Conservation (phyloP, 2,113 vertebrate genomes). For the Trogon melanurus region DNA sequence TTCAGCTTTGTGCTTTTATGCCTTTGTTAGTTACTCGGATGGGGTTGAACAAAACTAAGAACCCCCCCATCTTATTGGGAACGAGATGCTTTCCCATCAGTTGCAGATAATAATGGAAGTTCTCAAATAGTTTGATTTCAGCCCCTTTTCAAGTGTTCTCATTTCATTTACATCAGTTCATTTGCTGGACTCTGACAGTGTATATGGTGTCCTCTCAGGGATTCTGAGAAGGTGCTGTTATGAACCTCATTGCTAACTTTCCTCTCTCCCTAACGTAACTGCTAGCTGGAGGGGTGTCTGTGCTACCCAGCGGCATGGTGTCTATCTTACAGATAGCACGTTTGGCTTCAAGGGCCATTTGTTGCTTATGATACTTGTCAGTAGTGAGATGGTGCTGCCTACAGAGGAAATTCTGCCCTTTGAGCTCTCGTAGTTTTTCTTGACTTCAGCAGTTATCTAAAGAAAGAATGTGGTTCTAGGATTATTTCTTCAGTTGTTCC, state of each 20-base stretch:
- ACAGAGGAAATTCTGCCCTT: neutral
- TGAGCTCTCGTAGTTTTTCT: neutral
- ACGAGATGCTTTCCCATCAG: neutral
- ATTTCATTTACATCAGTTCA: fast-evolving
- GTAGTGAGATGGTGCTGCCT: neutral
- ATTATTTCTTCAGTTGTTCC: neutral
- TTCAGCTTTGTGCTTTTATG: neutral
- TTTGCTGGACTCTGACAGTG: neutral
- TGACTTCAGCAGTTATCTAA: neutral
- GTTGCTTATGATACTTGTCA: neutral
- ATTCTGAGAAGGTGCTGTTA: neutral
- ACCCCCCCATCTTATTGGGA: neutral
- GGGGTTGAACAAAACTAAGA: neutral
- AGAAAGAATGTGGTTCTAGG: neutral
- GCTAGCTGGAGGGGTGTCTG: neutral
- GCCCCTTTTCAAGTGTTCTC: neutral
- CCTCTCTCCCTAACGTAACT: neutral
- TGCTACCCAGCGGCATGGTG: fast-evolving
- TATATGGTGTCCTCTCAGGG: neutral
- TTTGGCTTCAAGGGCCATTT: neutral
- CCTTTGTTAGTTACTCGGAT: neutral
- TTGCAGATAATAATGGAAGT: neutral
- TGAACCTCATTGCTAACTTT: neutral
- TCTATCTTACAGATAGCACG: neutral
- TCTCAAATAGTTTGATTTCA: neutral